Percentiles rank a stretch among this genome's conserved stretches.
Evolutionary conservation across 2,797 vertebrate species (phyloP).

Genomic region (Phataginus tetradactyla): DNA sequence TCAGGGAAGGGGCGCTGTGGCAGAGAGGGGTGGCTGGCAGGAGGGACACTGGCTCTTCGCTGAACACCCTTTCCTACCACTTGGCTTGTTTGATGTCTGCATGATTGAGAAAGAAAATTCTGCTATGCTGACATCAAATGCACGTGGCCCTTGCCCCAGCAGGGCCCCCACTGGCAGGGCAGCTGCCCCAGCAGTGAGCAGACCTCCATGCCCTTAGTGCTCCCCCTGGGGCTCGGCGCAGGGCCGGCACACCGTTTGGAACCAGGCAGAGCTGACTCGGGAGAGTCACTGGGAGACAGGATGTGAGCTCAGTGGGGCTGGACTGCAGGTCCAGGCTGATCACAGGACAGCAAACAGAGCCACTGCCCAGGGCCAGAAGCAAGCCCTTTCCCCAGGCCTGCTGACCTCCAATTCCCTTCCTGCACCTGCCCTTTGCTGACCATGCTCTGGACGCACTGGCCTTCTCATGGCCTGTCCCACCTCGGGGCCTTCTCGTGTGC

Average conservation of each 20-base stretch:
- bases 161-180: background rate
- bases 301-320: background rate
- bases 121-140: background rate
- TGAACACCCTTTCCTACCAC: fast-evolving
- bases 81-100: background rate
- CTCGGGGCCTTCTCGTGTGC: background rate
- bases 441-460: too few species aligned
- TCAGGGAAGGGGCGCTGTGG: background rate
- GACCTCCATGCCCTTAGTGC: background rate
- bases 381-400: background rate
- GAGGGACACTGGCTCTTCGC: background rate
- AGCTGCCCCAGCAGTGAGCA: background rate
- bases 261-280: background rate
- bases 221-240: background rate
- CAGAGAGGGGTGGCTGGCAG: background rate
- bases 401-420: too few species aligned
- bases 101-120: background rate
- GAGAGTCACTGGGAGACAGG: background rate
- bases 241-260: background rate
- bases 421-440: background rate
- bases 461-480: background rate
- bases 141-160: too few species aligned
- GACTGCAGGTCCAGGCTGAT: background rate
- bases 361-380: background rate
- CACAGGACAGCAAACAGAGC: background rate